phyloP scores from a whole-genome alignment of 2,797 vertebrate genomes.

The Thalassophryne amazonica region DNA sequence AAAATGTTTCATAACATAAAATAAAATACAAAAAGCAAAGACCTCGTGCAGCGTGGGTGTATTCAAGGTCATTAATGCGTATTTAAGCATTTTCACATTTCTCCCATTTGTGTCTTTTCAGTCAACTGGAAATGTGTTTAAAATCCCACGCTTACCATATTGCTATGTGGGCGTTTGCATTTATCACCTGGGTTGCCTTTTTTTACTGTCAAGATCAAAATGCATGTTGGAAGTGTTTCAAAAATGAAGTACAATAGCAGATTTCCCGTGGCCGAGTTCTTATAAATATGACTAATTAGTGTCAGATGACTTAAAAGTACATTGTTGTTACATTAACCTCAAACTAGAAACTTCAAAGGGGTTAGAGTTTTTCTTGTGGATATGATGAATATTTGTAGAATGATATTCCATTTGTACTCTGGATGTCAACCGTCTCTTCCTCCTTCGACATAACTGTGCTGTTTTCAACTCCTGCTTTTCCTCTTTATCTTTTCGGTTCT shows the following conservation, averaged over 20 bases:
- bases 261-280: conserved; percentile 37
- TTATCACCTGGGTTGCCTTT: conserved; percentile 49
- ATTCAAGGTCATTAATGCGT: conserved; percentile 20
- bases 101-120: conserved; percentile 39
- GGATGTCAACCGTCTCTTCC: background rate
- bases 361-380: conserved; percentile 23
- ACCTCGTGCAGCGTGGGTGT: background rate
- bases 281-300: conserved; percentile 38
- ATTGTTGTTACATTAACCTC: conserved; percentile 23
- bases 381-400: too few species aligned
- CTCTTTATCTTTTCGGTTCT: too few species aligned
- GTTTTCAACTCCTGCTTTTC: background rate
- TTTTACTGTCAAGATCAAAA: conserved; percentile 53
- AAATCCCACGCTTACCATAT: conserved; percentile 37
- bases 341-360: conserved; percentile 34
- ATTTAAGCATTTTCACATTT: conserved; percentile 33
- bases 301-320: too few species aligned
- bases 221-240: conserved; percentile 31
- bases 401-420: too few species aligned
- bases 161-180: conserved; percentile 41
- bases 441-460: background rate
- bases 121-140: conserved; percentile 35
- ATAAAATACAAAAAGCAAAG: background rate
- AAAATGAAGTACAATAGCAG: conserved; percentile 39
- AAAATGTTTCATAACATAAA: too few species aligned